These are phyloP conservation scores for Willisornis vidua DNA, from an alignment of 2,113 vertebrate species.

Conservation along the genomic window DNA sequence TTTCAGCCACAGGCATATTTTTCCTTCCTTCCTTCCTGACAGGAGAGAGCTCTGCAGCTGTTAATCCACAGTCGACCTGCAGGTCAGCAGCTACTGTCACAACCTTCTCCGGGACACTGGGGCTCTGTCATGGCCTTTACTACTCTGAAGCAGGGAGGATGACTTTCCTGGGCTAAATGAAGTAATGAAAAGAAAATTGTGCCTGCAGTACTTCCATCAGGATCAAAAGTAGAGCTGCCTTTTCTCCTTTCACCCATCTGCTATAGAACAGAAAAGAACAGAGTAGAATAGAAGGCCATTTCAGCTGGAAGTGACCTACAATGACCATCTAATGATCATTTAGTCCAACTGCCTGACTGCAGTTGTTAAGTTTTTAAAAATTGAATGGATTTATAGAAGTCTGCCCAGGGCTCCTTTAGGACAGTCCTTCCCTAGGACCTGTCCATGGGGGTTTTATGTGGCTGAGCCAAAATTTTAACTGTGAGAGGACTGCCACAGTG, in stretches of 20 bases:
- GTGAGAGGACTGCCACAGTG: not conserved
- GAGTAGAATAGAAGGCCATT: not conserved
- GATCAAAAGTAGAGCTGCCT: not conserved
- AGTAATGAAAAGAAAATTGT: not conserved
- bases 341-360: not conserved
- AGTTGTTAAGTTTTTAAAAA: not conserved
- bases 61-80: too few relatives aligned
- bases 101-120: not conserved
- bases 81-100: not conserved
- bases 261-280: not conserved
- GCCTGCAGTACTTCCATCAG: not conserved
- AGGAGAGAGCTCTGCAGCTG: not conserved
- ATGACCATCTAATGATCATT: not conserved
- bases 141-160: not conserved
- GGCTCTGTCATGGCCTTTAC: not conserved
- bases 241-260: not conserved
- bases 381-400: not conserved
- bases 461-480: not conserved
- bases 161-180: not conserved
- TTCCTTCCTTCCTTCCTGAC: not conserved
- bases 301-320: not conserved
- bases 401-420: not conserved
- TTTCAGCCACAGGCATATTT: accelerated
- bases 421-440: not conserved
- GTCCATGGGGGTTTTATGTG: not conserved